Evolutionary conservation across 2,888 invertebrate genomes (phyloP), one percentile per base, ranked within the genome.

Genomic region (Erebia epiphron): DNA sequence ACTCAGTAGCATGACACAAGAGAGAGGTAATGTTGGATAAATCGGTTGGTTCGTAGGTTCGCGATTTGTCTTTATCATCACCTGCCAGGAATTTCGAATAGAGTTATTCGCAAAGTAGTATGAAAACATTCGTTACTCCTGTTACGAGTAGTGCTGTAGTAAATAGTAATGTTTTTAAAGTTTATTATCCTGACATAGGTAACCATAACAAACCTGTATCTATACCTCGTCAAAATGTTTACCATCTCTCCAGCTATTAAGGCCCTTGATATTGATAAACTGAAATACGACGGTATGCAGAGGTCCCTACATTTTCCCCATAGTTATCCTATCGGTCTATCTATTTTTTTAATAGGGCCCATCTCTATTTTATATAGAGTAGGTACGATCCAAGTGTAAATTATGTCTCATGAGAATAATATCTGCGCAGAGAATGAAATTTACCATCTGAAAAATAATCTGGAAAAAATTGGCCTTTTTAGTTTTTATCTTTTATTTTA

Each of bases 221-320:
- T 14, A 35, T 35, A 46, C 5, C 13, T 16, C 10, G 5, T 10
- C 9, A 43, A 16, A 49, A 21, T 21, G 2, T 2, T 21, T 76
- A 81, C 82, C 82, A 79, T 77, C 79, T 84, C 83, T 83, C 84
- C 86, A 87, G 86, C 88, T 88, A 87, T 63, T 35, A 86, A 82
- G 83, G 83, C 79, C 80, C 66, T 46, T 70, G 69, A 75, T 79
- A 80, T 79, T 77, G 79, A 79, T 80, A 79, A 77, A 75, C 68
- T 68, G 57, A 74, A 73, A 73, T 73, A 74, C 68, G 69, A 58
- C 66, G 75, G 68, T 35, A 58, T 69, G 73, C 67, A 26, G 43
- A 65, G 56, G 43, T 14, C 57, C 35, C 67, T 14, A 49, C 46
- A 62, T 62, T 49, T 35, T 57, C 58, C 35, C 49, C 58, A 35